phyloP scores from a whole-genome alignment of 1,140 invertebrate species.

The Reticulitermes speratus region DNA sequence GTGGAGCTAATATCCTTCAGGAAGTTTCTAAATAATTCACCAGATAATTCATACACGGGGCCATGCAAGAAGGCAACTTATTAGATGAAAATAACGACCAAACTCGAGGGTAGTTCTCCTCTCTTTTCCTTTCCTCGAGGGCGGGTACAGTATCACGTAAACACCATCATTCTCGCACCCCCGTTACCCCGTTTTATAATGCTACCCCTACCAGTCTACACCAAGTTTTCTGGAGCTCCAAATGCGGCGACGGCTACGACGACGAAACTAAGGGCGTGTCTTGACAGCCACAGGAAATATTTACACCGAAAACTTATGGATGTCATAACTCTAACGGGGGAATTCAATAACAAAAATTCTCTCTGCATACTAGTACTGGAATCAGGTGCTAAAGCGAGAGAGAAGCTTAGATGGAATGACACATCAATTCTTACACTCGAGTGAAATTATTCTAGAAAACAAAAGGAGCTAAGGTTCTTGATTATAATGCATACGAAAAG shows the following conservation, averaged over 20 bases:
- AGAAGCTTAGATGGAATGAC: constrained; percentile 21
- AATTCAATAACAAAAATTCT: constrained; percentile 37
- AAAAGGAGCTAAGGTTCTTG: neutral
- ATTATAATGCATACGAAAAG: neutral
- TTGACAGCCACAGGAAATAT: constrained; percentile 34
- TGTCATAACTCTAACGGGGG: constrained; percentile 35
- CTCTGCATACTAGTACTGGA: neutral
- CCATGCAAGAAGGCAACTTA: constrained; percentile 18
- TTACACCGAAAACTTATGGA: constrained; percentile 36
- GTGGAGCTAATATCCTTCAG: neutral
- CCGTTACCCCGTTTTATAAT: constrained; percentile 16
- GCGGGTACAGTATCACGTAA: constrained; percentile 29
- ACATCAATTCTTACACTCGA: constrained; percentile 32
- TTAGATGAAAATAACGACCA: constrained; percentile 19
- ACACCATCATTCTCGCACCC: constrained; percentile 31
- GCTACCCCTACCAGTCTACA: neutral
- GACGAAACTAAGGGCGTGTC: constrained; percentile 29
- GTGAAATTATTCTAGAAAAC: constrained; percentile 28
- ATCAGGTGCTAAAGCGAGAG: neutral
- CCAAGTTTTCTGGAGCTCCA: neutral
- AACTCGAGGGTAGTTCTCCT: constrained; percentile 14
- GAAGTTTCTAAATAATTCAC: constrained; percentile 18
- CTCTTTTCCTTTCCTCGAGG: neutral
- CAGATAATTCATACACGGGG: constrained; percentile 6
- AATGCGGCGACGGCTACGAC: neutral